Conservation (phyloP, 2,797 vertebrate species). For the Allobates femoralis region DNA sequence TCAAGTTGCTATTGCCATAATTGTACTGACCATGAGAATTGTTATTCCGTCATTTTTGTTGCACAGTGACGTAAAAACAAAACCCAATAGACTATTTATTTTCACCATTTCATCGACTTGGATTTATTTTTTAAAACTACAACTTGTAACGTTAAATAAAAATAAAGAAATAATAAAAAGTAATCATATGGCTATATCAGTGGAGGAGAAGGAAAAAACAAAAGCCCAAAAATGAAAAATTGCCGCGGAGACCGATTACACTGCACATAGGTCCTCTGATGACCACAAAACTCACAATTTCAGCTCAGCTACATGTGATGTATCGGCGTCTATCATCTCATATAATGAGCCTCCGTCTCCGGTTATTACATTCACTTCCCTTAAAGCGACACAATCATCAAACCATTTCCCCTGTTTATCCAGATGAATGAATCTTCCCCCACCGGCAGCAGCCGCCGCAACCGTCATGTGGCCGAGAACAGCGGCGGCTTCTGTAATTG, state of each 20-base stretch:
- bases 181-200: not conserved
- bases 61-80: too few species aligned
- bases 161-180: not conserved
- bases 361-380: not conserved
- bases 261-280: too few species aligned
- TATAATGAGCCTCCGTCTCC: not conserved
- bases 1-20: too few species aligned
- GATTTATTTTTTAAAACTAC: too few species aligned
- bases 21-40: too few species aligned
- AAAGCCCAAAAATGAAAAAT: too few species aligned
- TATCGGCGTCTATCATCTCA: not conserved
- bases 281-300: not conserved
- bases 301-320: not conserved
- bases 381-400: slow-evolving; percentile 11
- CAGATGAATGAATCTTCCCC: not conserved
- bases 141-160: too few species aligned
- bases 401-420: not conserved
- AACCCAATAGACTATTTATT: too few species aligned
- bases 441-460: not conserved
- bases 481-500: not conserved
- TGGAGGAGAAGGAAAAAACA: too few species aligned
- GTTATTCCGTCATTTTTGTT: too few species aligned
- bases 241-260: not conserved
- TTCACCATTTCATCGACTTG: too few species aligned
- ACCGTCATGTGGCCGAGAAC: not conserved